A percentile compares a stretch with the other conserved stretches of the same genome.
Evolutionary conservation across 2,797 vertebrate species (phyloP).

Genomic region (Sylvilagus floridanus): DNA sequence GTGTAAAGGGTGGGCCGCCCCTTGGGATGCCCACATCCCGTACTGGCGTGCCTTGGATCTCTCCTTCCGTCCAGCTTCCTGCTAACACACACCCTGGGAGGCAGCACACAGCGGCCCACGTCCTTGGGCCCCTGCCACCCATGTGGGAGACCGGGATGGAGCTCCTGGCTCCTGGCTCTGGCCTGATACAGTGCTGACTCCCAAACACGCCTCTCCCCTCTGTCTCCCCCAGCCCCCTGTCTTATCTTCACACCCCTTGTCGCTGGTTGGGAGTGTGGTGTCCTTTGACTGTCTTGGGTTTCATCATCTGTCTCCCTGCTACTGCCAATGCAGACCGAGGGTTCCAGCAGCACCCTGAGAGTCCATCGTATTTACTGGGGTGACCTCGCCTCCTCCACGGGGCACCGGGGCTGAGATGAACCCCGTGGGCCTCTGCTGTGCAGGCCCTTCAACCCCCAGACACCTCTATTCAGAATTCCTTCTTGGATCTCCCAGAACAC

Average conservation of each 20-base stretch:
- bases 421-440: not conserved
- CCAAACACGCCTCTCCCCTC: not conserved
- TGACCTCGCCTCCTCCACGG: not conserved
- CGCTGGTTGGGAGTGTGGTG: not conserved
- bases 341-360: fast-evolving
- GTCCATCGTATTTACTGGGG: not conserved
- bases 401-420: not conserved
- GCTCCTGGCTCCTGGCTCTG: too few species aligned
- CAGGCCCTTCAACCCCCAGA: not conserved
- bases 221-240: not conserved
- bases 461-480: not conserved
- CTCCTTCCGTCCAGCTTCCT: too few species aligned
- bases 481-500: not conserved
- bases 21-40: too few species aligned
- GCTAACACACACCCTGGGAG: too few species aligned
- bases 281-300: not conserved
- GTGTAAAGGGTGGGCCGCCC: too few species aligned
- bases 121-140: too few species aligned
- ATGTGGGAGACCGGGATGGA: too few species aligned
- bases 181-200: not conserved
- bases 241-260: not conserved
- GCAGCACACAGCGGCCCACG: too few species aligned
- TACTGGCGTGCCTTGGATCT: too few species aligned
- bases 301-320: not conserved
- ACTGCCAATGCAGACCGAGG: not conserved